These are phyloP conservation scores for Penaeus indicus DNA, from an alignment of 1,140 invertebrate species.

Conservation along the genomic window DNA sequence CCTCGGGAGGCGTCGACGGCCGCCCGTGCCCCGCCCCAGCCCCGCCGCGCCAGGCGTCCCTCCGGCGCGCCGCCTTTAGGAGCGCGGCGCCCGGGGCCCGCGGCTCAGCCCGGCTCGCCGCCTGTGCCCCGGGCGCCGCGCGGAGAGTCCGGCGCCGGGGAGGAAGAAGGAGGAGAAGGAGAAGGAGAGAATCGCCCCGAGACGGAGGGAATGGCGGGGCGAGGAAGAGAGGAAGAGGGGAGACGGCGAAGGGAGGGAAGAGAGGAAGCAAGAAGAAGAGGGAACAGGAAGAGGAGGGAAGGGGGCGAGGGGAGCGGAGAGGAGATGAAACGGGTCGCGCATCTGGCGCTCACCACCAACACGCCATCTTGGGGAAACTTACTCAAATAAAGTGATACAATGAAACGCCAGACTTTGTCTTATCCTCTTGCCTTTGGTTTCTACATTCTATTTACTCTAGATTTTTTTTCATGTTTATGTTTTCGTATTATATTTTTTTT, in stretches of 20 bases:
- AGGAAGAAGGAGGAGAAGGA: neutral
- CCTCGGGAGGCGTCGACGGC: too few relatives aligned
- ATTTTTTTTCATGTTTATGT: too few relatives aligned
- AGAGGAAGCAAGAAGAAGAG: neutral
- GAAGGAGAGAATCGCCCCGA: neutral
- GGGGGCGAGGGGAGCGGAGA: conserved; percentile 20
- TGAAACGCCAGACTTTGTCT: neutral
- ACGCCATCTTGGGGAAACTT: conserved; percentile 50
- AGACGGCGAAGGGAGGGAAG: too few relatives aligned
- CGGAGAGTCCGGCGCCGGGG: neutral
- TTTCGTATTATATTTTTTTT: too few relatives aligned
- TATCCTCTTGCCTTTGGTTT: too few relatives aligned
- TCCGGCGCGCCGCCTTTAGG: neutral
- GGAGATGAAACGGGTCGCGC: neutral
- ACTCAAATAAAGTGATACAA: conserved; percentile 60
- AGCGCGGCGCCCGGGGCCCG: too few relatives aligned
- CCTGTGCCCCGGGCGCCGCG: neutral
- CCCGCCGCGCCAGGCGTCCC: neutral
- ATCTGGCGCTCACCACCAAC: neutral
- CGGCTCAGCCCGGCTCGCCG: neutral
- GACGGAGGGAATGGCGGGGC: neutral
- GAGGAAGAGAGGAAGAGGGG: too few relatives aligned
- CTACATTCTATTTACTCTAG: too few relatives aligned
- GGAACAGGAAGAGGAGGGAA: neutral
- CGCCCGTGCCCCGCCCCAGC: neutral